A percentile compares a stretch with the other conserved stretches of the same genome.
These are phyloP conservation scores for Marmota flaviventris DNA, from an alignment of 2,113 vertebrate species.

Conservation along the genomic window DNA sequence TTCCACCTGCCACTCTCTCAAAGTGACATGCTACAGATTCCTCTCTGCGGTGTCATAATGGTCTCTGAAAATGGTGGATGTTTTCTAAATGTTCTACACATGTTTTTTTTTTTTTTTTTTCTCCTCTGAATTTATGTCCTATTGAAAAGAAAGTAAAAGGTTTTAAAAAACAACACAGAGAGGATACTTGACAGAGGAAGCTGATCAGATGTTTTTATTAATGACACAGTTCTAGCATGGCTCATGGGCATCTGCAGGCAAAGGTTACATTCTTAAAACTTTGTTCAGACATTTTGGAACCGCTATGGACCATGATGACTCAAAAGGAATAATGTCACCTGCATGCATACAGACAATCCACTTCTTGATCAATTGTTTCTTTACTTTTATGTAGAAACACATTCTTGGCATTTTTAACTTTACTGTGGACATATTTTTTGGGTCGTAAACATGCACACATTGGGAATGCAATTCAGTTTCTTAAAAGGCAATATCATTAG, in stretches of 20 bases:
- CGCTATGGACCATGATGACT: background rate
- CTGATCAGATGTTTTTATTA: background rate
- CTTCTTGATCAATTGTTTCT: background rate
- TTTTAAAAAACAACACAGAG: background rate
- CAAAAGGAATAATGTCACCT: background rate
- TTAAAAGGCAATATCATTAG: background rate
- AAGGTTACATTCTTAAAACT: background rate
- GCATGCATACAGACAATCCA: background rate
- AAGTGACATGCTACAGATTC: background rate
- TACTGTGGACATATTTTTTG: background rate
- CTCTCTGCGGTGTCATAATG: background rate
- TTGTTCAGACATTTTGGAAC: background rate
- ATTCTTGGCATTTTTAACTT: background rate
- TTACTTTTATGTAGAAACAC: background rate
- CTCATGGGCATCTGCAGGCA: background rate
- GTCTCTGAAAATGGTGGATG: background rate
- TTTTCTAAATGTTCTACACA: background rate
- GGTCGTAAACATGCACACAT: background rate
- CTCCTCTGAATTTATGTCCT: background rate
- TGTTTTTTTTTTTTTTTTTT: conserved; percentile 36
- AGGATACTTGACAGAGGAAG: background rate
- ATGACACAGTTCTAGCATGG: background rate
- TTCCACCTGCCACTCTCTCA: background rate
- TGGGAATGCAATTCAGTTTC: background rate
- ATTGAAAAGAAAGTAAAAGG: background rate